A percentile compares a stretch with the other conserved stretches of the same genome.
Conservation (phyloP, 2,113 vertebrate genomes). For the Suncus etruscus region DNA sequence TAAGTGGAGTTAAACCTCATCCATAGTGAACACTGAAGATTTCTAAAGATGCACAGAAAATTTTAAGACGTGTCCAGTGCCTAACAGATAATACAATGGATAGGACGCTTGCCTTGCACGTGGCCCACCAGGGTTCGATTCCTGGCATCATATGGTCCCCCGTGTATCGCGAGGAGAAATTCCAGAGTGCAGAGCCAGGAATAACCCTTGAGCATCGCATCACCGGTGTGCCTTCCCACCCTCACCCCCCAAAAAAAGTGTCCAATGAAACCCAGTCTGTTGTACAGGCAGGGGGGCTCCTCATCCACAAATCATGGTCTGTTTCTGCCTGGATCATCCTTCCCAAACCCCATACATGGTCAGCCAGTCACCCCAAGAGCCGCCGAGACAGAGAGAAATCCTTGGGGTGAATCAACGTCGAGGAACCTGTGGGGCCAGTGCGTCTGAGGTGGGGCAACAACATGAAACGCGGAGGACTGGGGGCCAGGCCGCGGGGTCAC, state of each 20-base stretch:
- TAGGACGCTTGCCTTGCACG: too few species aligned
- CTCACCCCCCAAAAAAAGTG: neutral
- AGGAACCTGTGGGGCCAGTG: constrained; percentile 64
- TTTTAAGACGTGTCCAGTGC: too few species aligned
- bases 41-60: neutral
- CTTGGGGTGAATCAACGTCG: neutral
- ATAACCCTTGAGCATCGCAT: too few species aligned
- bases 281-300: neutral
- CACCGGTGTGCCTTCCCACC: too few species aligned
- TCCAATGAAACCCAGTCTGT: neutral
- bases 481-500: neutral
- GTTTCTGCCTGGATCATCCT: neutral
- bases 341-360: neutral
- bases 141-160: too few species aligned
- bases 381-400: constrained; percentile 35
- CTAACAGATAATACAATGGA: too few species aligned
- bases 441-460: neutral
- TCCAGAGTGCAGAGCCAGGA: too few species aligned
- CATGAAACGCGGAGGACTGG: neutral
- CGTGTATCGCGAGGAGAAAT: too few species aligned
- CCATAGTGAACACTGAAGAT: neutral
- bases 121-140: too few species aligned
- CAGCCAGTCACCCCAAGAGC: neutral
- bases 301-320: neutral
- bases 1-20: neutral